Conservation (phyloP, 1,140 invertebrate species). For the Dendrolimus kikuchii region DNA sequence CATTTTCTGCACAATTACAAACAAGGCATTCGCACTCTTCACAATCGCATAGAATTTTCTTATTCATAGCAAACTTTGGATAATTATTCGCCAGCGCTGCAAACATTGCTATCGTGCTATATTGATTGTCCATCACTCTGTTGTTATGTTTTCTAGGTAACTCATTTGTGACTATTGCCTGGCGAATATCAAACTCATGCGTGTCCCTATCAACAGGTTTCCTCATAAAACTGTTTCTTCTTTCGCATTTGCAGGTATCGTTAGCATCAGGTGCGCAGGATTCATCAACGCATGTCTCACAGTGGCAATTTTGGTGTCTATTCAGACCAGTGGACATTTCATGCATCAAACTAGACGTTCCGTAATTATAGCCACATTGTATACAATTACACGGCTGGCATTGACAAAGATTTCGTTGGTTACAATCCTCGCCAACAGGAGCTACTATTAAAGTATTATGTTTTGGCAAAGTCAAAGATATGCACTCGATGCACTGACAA, state of each 20-base stretch:
- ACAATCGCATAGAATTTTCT: conserved; percentile 12
- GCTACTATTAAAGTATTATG: conserved; percentile 21
- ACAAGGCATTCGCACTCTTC: conserved; percentile 26
- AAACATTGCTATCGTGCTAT: conserved; percentile 17
- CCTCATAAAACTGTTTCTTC: conserved; percentile 15
- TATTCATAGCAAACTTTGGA: conserved; percentile 2
- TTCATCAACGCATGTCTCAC: conserved; percentile 25
- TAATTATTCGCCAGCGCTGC: conserved; percentile 10
- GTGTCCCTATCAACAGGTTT: conserved; percentile 27
- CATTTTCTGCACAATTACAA: conserved; percentile 21
- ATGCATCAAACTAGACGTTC: conserved; percentile 17
- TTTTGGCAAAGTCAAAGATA: background rate
- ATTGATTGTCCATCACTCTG: background rate
- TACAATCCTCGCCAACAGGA: conserved; percentile 14
- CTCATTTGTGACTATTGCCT: conserved; percentile 6
- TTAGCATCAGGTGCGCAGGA: conserved; percentile 17
- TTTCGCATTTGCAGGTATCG: conserved; percentile 28
- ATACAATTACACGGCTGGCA: conserved; percentile 41
- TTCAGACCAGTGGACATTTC: conserved; percentile 26
- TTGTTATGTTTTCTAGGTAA: background rate
- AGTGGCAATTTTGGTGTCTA: conserved; percentile 22
- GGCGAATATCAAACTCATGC: conserved; percentile 34
- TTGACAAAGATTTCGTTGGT: conserved; percentile 19
- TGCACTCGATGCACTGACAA: conserved; percentile 35
- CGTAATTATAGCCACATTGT: conserved; percentile 27